phyloP scores from a whole-genome alignment of 1,140 invertebrate species.

The Thaumatotibia leucotreta region DNA sequence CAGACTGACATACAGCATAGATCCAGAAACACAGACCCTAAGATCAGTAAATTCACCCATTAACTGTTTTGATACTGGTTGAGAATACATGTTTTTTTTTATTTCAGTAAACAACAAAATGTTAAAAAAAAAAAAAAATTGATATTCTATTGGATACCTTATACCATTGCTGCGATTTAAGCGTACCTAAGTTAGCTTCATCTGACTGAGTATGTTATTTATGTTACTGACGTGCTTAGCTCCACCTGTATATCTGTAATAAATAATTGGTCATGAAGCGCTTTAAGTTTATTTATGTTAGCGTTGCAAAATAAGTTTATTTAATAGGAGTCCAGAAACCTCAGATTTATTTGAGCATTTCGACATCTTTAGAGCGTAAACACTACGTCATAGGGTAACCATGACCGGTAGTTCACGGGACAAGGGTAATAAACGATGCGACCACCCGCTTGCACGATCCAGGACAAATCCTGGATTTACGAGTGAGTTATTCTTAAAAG shows the following conservation, averaged over 20 bases:
- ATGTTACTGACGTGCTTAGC: too few relatives aligned
- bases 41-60: too few relatives aligned
- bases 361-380: background rate
- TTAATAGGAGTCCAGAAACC: background rate
- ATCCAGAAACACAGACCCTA: too few relatives aligned
- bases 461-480: constrained; percentile 4
- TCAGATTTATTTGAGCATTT: background rate
- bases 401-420: constrained; percentile 10
- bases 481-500: background rate
- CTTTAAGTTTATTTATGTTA: background rate
- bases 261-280: background rate
- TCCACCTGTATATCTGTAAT: background rate
- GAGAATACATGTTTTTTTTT: too few relatives aligned
- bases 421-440: background rate
- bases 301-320: background rate
- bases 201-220: too few relatives aligned
- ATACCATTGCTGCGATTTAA: too few relatives aligned
- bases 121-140: too few relatives aligned
- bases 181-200: too few relatives aligned
- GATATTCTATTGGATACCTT: too few relatives aligned
- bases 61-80: too few relatives aligned
- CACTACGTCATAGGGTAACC: background rate
- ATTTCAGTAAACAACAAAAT: too few relatives aligned
- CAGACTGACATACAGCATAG: too few relatives aligned
- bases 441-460: background rate